Conservation (phyloP, 2,113 vertebrate genomes). For the Lasiurus borealis region DNA sequence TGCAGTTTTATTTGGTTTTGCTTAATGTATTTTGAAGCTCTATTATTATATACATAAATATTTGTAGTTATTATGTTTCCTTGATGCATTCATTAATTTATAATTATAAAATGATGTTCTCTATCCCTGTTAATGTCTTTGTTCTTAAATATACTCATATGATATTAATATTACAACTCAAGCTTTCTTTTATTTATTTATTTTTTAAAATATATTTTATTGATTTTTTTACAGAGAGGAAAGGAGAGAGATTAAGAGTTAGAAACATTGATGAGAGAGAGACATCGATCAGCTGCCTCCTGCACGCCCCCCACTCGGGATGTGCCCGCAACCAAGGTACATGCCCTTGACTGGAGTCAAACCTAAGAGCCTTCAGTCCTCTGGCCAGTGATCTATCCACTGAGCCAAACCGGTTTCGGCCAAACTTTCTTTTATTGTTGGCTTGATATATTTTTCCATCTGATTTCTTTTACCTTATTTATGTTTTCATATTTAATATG, state of each 20-base stretch:
- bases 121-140: background rate
- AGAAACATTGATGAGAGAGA: too few relatives aligned
- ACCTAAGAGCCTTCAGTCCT: too few relatives aligned
- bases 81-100: background rate
- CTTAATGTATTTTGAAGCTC: background rate
- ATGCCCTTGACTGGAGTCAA: too few relatives aligned
- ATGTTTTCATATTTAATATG: background rate
- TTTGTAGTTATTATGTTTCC: background rate
- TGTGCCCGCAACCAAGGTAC: too few relatives aligned
- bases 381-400: too few relatives aligned
- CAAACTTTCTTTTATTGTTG: background rate
- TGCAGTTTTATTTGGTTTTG: background rate
- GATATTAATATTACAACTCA: background rate
- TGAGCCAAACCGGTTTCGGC: too few relatives aligned
- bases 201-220: too few relatives aligned
- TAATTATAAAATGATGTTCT: background rate
- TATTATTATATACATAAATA: background rate
- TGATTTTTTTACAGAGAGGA: too few relatives aligned
- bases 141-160: background rate
- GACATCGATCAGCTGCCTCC: too few relatives aligned
- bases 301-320: too few relatives aligned
- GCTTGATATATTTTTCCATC: background rate
- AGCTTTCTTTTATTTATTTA: background rate
- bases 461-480: background rate
- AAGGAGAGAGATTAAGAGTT: too few relatives aligned